Percentiles rank a stretch among this genome's conserved stretches.
These are phyloP conservation scores for Urocitellus parryii DNA, from an alignment of 2,113 vertebrate species.

Conservation along the genomic window DNA sequence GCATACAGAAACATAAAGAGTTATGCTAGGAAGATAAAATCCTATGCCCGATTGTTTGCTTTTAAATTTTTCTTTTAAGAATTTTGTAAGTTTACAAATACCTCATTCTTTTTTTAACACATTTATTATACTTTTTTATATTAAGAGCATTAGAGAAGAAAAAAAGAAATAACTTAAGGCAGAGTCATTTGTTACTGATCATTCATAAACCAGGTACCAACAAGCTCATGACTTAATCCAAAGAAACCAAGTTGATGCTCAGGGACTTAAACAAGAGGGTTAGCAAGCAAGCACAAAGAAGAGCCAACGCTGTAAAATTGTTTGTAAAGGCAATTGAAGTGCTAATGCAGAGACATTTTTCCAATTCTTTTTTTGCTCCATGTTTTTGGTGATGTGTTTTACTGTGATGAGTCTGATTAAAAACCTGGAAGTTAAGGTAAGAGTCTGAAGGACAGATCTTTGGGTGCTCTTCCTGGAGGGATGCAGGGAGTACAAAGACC, in stretches of 20 bases:
- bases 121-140: not conserved
- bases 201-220: conserved; percentile 27
- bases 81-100: not conserved
- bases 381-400: conserved; percentile 50
- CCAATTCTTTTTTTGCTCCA: not conserved
- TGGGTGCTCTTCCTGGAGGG: not conserved
- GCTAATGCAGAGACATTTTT: conserved; percentile 26
- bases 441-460: conserved; percentile 69
- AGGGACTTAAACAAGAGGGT: not conserved
- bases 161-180: not conserved
- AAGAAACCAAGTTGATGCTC: not conserved
- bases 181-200: not conserved
- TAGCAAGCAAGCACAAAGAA: conserved; percentile 28
- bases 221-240: conserved; percentile 13
- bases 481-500: conserved; percentile 38
- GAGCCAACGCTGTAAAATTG: not conserved
- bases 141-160: not conserved
- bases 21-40: not conserved
- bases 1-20: not conserved
- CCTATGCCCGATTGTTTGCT: not conserved
- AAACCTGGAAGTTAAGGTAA: conserved; percentile 55
- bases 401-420: conserved; percentile 61
- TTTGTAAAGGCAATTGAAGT: conserved; percentile 67
- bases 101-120: not conserved
- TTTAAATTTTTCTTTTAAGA: conserved; percentile 2